Evolutionary conservation across 1,140 invertebrate genomes (phyloP).

Genomic region (Heliothis virescens): DNA sequence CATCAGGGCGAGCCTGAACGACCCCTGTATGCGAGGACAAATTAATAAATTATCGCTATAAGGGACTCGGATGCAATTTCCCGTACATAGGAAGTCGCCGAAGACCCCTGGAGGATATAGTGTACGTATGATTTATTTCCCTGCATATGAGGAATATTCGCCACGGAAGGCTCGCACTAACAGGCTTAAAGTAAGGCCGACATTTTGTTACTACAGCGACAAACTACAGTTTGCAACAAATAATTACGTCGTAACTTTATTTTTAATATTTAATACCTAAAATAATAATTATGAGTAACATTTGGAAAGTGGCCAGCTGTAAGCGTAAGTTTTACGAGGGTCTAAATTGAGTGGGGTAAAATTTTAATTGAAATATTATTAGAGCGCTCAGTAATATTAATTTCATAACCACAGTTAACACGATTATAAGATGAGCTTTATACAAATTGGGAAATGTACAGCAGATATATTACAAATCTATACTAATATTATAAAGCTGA

Average conservation of each 20-base stretch:
- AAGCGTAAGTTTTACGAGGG: not conserved
- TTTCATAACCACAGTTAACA: not conserved
- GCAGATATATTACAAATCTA: too few species aligned
- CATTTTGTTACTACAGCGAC: not conserved
- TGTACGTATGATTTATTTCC: constrained; percentile 51
- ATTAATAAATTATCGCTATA: constrained; percentile 53
- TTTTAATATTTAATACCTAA: too few species aligned
- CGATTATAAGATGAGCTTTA: not conserved
- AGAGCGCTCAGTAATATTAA: not conserved
- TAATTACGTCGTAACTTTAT: too few species aligned
- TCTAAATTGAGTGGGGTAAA: not conserved
- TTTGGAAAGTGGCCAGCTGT: constrained; percentile 13
- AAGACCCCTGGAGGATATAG: constrained; percentile 44
- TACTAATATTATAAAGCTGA: too few species aligned
- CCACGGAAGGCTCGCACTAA: not conserved
- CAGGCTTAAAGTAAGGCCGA: constrained; percentile 1
- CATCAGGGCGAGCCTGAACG: constrained; percentile 7
- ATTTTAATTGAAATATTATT: not conserved
- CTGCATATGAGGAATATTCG: constrained; percentile 11
- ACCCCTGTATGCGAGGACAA: constrained; percentile 22
- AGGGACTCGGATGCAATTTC: constrained; percentile 49
- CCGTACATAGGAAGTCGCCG: constrained; percentile 41
- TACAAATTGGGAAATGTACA: not conserved
- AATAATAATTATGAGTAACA: not conserved
- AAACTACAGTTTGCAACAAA: too few species aligned